Evolutionary conservation across 1,140 invertebrate genomes (phyloP).

Genomic region (Ceratoteleas bidentatus): DNA sequence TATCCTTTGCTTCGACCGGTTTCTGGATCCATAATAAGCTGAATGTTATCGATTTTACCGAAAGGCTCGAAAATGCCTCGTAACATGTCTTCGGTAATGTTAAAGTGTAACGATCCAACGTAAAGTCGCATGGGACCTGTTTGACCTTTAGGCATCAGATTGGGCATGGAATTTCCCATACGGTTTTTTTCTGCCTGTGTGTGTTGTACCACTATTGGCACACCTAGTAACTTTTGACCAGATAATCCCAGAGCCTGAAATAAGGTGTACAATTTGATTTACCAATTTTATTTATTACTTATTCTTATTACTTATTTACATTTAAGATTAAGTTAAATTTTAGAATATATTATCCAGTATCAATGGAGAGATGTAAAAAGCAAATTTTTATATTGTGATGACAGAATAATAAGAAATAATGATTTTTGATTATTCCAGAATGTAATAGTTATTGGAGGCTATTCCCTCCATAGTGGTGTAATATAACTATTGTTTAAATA

Average conservation of each 20-base stretch:
- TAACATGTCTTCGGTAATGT: conserved; percentile 99
- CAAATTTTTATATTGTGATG: no score
- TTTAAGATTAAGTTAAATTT: no score
- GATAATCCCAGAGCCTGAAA: conserved; percentile 93
- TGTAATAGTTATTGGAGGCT: no score
- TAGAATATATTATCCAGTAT: no score
- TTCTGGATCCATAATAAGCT: conserved; percentile 97
- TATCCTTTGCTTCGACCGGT: conserved; percentile 97
- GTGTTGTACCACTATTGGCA: conserved; percentile 98
- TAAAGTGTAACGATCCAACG: conserved; percentile 98
- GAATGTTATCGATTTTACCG: conserved; percentile 98
- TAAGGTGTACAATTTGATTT: neutral
- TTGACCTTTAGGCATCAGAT: conserved; percentile 89
- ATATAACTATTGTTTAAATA: no score
- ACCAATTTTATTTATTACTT: neutral
- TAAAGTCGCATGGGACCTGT: conserved; percentile 97
- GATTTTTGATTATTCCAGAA: no score
- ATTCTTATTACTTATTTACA: neutral
- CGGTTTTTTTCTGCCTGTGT: conserved; percentile 99
- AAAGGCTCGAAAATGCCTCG: conserved; percentile 99
- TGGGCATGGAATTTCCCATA: conserved; percentile 92
- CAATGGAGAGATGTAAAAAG: no score
- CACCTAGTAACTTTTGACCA: conserved; percentile 97
- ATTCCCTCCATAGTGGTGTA: no score
- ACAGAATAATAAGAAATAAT: no score